These are phyloP conservation scores for Muscina levida DNA, from an alignment of 2,888 invertebrate species.

Conservation along the genomic window DNA sequence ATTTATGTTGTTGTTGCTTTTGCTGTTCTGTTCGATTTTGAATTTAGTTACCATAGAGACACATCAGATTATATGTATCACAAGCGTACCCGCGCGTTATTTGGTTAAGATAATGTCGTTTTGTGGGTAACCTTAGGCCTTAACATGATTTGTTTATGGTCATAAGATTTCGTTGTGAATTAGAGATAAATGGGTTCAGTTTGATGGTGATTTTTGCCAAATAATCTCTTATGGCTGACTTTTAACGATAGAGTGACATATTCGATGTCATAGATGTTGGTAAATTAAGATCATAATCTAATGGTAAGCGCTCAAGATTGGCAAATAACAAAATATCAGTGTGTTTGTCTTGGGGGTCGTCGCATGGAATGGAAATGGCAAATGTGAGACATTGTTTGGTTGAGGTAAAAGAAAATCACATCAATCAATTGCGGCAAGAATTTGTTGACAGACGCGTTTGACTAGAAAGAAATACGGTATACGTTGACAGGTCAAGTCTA, in stretches of 20 bases:
- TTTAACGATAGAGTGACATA: not conserved
- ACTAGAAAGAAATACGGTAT: too few relatives aligned
- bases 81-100: not conserved
- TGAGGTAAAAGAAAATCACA: not conserved
- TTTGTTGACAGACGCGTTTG: too few relatives aligned
- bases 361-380: not conserved
- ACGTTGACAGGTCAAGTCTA: too few relatives aligned
- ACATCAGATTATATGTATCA: too few relatives aligned
- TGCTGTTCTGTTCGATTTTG: not conserved
- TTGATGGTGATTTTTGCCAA: too few relatives aligned
- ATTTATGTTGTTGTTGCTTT: not conserved
- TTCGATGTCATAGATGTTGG: not conserved
- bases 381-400: not conserved
- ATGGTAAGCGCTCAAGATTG: not conserved
- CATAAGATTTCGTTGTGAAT: constrained; percentile 20
- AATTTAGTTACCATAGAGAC: not conserved
- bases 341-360: too few relatives aligned
- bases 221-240: too few relatives aligned
- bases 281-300: constrained; percentile 34
- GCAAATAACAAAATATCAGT: not conserved
- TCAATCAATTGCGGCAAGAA: constrained; percentile 14
- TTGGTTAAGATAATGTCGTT: constrained; percentile 26
- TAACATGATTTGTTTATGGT: constrained; percentile 65
- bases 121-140: constrained; percentile 58
- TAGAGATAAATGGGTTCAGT: constrained; percentile 22